Percentiles rank a stretch among this genome's conserved stretches.
phyloP scores from a whole-genome alignment of 2,113 vertebrate species.

The Cinclus mexicanus region DNA sequence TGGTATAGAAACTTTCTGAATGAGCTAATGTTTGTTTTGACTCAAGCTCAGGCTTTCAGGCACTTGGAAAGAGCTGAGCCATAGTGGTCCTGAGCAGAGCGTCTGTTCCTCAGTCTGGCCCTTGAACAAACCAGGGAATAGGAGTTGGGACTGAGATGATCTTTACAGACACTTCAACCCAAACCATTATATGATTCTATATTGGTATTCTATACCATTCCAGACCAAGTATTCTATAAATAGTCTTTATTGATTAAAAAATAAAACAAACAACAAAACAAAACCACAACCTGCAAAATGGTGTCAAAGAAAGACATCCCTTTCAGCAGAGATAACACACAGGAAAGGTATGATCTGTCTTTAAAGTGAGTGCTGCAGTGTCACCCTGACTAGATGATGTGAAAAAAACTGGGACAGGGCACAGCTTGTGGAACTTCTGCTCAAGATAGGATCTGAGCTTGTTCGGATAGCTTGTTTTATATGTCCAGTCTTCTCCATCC shows the following conservation, averaged over 20 bases:
- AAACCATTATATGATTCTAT: not conserved
- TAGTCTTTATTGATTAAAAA: not conserved
- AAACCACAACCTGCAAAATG: not conserved
- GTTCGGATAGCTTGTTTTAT: not conserved
- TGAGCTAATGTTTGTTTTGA: not conserved
- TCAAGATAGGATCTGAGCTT: not conserved
- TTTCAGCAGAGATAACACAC: not conserved
- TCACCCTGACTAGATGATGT: not conserved
- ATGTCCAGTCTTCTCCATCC: not conserved
- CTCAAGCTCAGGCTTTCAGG: not conserved
- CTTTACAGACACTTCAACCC: not conserved
- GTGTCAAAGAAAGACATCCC: not conserved
- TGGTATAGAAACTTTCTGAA: not conserved
- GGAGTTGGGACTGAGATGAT: not conserved
- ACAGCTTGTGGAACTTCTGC: not conserved
- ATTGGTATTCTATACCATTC: too few species aligned
- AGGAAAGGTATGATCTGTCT: not conserved
- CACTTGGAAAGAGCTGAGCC: not conserved
- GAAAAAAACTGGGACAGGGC: not conserved
- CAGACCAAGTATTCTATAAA: not conserved
- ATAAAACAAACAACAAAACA: accelerated
- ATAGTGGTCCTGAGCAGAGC: not conserved
- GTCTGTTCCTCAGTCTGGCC: not conserved
- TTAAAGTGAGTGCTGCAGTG: not conserved
- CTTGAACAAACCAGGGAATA: not conserved